Conservation (phyloP, 2,113 vertebrate species). For the Melanerpes aurifrons region DNA sequence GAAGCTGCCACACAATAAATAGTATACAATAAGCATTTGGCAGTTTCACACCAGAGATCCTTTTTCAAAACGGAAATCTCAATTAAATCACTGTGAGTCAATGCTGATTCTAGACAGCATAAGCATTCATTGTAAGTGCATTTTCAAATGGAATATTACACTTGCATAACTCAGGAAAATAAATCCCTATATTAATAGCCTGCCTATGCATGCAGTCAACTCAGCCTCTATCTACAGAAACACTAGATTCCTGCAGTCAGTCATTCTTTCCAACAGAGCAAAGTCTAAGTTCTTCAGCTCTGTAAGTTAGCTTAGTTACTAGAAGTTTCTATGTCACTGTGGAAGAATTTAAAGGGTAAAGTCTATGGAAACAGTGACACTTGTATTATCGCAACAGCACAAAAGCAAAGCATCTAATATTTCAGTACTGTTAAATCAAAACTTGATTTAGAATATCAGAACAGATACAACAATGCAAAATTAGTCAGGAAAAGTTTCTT, state of each 20-base stretch:
- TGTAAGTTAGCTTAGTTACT: neutral
- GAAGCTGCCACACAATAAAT: neutral
- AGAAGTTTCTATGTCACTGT: neutral
- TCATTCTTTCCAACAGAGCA: neutral
- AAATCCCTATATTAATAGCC: neutral
- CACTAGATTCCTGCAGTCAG: neutral
- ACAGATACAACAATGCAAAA: neutral
- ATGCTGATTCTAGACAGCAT: neutral
- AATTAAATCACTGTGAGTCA: neutral
- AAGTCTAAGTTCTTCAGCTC: neutral
- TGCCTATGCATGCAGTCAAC: neutral
- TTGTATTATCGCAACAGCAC: neutral
- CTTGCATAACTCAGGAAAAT: neutral
- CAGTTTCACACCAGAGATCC: neutral
- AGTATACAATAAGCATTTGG: neutral
- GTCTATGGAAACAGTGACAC: neutral
- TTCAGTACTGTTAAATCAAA: neutral
- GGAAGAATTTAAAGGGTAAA: neutral
- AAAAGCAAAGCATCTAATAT: neutral
- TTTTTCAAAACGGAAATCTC: neutral
- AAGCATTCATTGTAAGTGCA: neutral
- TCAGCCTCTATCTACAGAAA: neutral
- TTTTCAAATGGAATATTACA: neutral
- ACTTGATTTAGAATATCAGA: neutral
- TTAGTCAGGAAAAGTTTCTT: neutral